Conservation (phyloP, 2,888 invertebrate species). For the Notodonta ziczac region DNA sequence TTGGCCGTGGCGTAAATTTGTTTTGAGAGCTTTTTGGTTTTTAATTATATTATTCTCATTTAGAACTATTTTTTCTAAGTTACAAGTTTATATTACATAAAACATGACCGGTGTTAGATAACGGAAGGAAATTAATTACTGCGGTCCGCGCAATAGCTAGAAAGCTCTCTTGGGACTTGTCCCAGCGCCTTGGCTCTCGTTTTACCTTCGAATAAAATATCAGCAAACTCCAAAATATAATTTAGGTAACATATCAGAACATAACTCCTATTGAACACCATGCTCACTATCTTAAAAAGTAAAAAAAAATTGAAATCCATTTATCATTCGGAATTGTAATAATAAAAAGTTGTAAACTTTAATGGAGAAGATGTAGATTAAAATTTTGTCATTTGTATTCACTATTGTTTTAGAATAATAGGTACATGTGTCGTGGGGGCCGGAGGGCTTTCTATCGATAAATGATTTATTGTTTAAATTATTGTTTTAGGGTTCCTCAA, state of each 20-base stretch:
- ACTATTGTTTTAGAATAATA: constrained; percentile 63
- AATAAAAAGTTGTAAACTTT: constrained; percentile 23
- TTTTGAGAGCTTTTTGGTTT: too few relatives aligned
- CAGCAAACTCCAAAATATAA: not conserved
- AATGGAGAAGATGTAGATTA: constrained; percentile 62
- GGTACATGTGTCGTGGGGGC: constrained; percentile 32
- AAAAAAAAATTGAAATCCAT: constrained; percentile 20
- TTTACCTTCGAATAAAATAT: not conserved
- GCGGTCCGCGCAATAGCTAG: too few relatives aligned
- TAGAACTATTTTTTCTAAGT: too few relatives aligned
- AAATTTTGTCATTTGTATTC: constrained; percentile 61
- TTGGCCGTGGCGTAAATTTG: too few relatives aligned
- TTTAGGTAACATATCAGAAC: not conserved
- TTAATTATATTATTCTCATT: too few relatives aligned
- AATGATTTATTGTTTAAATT: constrained; percentile 4
- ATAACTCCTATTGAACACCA: not conserved
- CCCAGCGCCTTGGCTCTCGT: too few relatives aligned
- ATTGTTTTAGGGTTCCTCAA: not conserved
- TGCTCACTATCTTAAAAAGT: constrained; percentile 10
- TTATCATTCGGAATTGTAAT: constrained; percentile 28
- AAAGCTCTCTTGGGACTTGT: too few relatives aligned
- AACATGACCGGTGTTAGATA: too few relatives aligned
- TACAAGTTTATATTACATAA: too few relatives aligned
- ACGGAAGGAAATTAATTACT: too few relatives aligned
- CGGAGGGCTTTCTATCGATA: constrained; percentile 13